Conservation (phyloP, 1,140 invertebrate species). For the Trichoplusia ni region DNA sequence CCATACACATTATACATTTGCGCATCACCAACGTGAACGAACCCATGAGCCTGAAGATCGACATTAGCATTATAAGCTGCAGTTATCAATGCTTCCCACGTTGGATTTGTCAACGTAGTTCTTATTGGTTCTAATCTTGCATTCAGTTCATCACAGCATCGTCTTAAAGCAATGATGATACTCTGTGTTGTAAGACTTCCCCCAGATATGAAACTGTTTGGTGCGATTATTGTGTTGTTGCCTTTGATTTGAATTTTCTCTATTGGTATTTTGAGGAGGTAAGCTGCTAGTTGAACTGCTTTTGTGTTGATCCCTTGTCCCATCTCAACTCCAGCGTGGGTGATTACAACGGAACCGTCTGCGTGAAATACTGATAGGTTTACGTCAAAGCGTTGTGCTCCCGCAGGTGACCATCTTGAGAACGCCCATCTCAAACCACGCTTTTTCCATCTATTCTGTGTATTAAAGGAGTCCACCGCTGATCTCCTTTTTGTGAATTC, state of each 20-base stretch:
- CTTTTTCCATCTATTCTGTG: conserved; percentile 88
- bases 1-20: conserved; percentile 83
- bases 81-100: conserved; percentile 84
- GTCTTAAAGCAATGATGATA: not conserved
- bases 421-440: conserved; percentile 84
- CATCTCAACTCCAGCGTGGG: conserved; percentile 5
- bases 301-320: conserved; percentile 18
- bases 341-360: not conserved
- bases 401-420: conserved; percentile 83
- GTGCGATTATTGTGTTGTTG: conserved; percentile 81
- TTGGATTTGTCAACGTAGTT: conserved; percentile 26
- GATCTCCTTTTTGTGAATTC: conserved; percentile 70
- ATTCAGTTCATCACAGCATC: not conserved
- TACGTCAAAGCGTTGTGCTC: conserved; percentile 47
- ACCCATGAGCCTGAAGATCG: conserved; percentile 77
- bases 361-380: conserved; percentile 3
- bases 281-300: not conserved
- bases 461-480: conserved; percentile 83
- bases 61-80: conserved; percentile 81
- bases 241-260: conserved; percentile 83
- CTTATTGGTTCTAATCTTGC: not conserved
- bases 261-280: conserved; percentile 84
- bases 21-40: conserved; percentile 52
- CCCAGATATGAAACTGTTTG: conserved; percentile 83
- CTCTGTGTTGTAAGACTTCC: conserved; percentile 77